phyloP scores from a whole-genome alignment of 1,140 invertebrate genomes.

The Procambarus virginalis region DNA sequence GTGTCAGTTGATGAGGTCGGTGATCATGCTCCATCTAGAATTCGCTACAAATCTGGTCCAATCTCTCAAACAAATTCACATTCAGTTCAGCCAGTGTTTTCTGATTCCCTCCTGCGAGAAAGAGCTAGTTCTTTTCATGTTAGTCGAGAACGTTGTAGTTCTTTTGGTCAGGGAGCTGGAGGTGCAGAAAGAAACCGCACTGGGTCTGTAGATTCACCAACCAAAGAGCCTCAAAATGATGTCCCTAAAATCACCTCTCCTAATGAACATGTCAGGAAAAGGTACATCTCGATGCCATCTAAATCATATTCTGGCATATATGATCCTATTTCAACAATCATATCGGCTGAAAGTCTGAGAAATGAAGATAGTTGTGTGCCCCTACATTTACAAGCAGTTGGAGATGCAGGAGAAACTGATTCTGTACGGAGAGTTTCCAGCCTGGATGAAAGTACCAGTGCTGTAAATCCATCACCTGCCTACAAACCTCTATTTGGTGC shows the following conservation, averaged over 20 bases:
- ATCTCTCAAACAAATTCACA: constrained; percentile 35
- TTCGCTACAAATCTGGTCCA: constrained; percentile 64
- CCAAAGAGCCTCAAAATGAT: constrained; percentile 45
- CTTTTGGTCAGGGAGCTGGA: constrained; percentile 17
- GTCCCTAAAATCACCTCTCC: constrained; percentile 21
- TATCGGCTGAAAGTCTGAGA: constrained; percentile 53
- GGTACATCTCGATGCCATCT: constrained; percentile 66
- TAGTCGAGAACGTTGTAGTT: constrained; percentile 57
- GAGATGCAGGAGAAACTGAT: not conserved
- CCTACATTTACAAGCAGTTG: constrained; percentile 17
- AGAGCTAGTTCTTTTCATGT: constrained; percentile 68
- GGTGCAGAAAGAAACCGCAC: constrained; percentile 57
- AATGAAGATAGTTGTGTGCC: constrained; percentile 43
- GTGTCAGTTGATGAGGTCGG: not conserved
- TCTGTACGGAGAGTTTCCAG: constrained; percentile 14
- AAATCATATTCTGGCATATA: constrained; percentile 36
- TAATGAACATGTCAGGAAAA: constrained; percentile 41
- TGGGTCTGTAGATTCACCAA: constrained; percentile 67
- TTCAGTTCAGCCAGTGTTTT: constrained; percentile 19
- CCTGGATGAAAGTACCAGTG: constrained; percentile 32
- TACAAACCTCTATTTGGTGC: constrained; percentile 70
- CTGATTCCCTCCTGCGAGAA: constrained; percentile 41
- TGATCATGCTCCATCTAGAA: constrained; percentile 17
- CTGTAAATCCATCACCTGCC: constrained; percentile 11
- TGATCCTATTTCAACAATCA: constrained; percentile 22